Evolutionary conservation across 1,140 invertebrate species (phyloP), one percentile per base, ranked within the genome.

Genomic region (Megathymus violae): DNA sequence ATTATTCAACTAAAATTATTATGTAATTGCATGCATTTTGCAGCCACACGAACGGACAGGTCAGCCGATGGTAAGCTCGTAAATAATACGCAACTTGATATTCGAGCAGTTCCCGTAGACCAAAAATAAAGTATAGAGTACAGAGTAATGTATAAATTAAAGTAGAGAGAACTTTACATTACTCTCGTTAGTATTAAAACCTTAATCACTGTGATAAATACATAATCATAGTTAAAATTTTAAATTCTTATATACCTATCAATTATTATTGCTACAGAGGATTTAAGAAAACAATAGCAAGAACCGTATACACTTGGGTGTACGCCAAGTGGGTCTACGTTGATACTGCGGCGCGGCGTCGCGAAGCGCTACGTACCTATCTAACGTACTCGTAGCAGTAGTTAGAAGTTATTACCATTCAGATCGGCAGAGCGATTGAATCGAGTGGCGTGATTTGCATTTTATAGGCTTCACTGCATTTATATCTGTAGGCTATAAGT

Each of bases 351-450:
- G 43, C n/a, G 43, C 41, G 41, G 0, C 54, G 54, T 46, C 43
- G 40, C 54, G 19, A 27, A 1, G 10, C 16, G 54, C 40, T 44
- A 46, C 54, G 38, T 13, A 14, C 11, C 11, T 46, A 46, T n/a
- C n/a, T n/a, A n/a, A n/a, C n/a, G n/a, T n/a, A n/a, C n/a, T n/a
- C 25, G 41, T 44, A 46, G 40, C 25, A 46, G 54, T 46, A 46
- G 54, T 44, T 44, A 58, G 40, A 15, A 44, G 46, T 58, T 58
- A 58, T 58, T 58, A 46, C 54, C 54, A 58, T 58, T 58, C 46
- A 58, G 54, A 58, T 58, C 54, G 41, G 54, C 25, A 46, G 19
- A 46, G 54, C 54, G 54, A 58, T 58, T 58, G 52, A 58, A 58
- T 58, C 41, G 40, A 44, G 41, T 31, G 34, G 22, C 17, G 22